Base-by-base conservation (phyloP, 2,888 invertebrate species). In the Tuberolachnus salignus region DNA sequence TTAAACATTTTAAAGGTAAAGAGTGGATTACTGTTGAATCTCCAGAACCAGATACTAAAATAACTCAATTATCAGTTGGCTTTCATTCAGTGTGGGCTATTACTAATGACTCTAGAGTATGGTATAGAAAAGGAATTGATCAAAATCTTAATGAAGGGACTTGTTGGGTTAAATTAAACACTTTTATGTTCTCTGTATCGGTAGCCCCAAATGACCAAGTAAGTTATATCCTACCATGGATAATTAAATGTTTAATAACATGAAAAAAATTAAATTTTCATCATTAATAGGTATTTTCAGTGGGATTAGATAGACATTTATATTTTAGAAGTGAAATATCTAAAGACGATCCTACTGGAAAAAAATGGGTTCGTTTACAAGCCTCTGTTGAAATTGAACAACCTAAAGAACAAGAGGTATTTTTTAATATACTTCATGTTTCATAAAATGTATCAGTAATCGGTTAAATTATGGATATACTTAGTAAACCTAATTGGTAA, bases 81-180 rank as follows among this genome's bases (percentile, higher is more conserved):
- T 89, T 88, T 73, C 91, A 92, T 87, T 89, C 92, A 1, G 89
- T 91, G 1, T 89, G 89, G 89, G 94, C 93, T 80, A 88, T 95
- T 4, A 93, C 94, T 66, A 90, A 92, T 82, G 93, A 94, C 84
- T 90, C 92, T 80, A 90, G 91, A 84, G 92, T 95, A 3, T 96
- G 95, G 95, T 96, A 95, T 84, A 88, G 95, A 83, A 92, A 93
- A 86, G 90, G 89, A 86, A 84, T 87, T 14, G 81, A 82, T 57
- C 80, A 80, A 26, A 55, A 71, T 61, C 80, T 90, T 81, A 86
- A 91, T 82, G 89, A 91, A 87, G 90, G 92, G 71, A 91, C 88
- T 84, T 92, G 92, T 42, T 96, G 96, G 96, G 90, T 95, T 44
- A 93, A 94, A 88, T 94, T 96, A 89, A 91, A 94, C 81, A 94